A percentile compares a stretch with the other conserved stretches of the same genome.
These are phyloP conservation scores for Semaprochilodus insignis DNA, from an alignment of 2,797 vertebrate genomes.

Conservation along the genomic window DNA sequence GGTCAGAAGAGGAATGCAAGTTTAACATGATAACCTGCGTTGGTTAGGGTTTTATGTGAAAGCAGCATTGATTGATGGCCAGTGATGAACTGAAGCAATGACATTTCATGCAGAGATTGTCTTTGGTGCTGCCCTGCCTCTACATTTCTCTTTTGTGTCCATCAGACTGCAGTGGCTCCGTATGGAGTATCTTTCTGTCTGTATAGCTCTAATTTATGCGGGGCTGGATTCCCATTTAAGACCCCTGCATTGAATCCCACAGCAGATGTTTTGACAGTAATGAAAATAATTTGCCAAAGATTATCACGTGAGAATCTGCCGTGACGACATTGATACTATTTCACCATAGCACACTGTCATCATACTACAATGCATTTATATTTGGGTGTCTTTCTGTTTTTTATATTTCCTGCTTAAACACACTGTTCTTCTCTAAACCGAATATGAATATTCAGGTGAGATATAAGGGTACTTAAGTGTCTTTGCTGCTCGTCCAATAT, in stretches of 20 bases:
- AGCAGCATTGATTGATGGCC: conserved; percentile 31
- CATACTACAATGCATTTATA: not conserved
- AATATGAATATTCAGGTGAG: too few relatives aligned
- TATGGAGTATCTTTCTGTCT: conserved; percentile 28
- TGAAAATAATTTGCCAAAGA: conserved; percentile 54
- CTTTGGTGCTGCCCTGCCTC: conserved; percentile 13
- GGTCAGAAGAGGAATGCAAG: not conserved
- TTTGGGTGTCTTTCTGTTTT: not conserved
- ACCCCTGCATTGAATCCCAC: conserved; percentile 72
- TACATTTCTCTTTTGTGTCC: conserved; percentile 37
- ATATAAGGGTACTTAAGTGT: too few relatives aligned
- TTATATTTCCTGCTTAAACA: not conserved
- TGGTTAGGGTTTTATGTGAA: conserved; percentile 16
- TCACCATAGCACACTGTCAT: too few relatives aligned
- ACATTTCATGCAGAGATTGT: conserved; percentile 36
- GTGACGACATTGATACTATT: not conserved
- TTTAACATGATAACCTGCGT: conserved; percentile 9
- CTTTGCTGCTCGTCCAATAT: too few relatives aligned
- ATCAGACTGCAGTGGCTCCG: conserved; percentile 24
- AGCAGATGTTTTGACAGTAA: conserved; percentile 80
- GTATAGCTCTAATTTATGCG: conserved; percentile 39
- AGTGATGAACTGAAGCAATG: conserved; percentile 28
- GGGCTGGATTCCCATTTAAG: conserved; percentile 28
- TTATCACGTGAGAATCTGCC: conserved; percentile 36
- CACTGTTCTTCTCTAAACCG: not conserved